A percentile compares a stretch with the other conserved stretches of the same genome.
Conservation (phyloP, 2,113 vertebrate genomes). For the Labeo rohita region DNA sequence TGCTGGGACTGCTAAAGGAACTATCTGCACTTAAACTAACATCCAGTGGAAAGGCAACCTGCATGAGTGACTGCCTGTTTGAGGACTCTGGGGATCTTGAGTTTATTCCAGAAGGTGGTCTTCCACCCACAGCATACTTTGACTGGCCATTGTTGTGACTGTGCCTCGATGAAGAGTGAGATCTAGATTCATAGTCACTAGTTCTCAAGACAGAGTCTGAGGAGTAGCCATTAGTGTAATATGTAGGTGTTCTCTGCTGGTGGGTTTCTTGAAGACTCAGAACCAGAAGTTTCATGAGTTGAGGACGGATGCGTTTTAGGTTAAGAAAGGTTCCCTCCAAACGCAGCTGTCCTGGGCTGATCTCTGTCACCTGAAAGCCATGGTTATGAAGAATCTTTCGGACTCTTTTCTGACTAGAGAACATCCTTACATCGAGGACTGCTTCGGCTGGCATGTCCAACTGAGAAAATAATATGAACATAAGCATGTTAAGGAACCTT, state of each 20-base stretch:
- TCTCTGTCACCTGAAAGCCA: slow-evolving; percentile 42
- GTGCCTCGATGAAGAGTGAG: slow-evolving; percentile 4
- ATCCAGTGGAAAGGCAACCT: not conserved
- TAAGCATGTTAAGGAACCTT: not conserved
- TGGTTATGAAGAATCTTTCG: slow-evolving; percentile 40
- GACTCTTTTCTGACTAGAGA: slow-evolving; percentile 33
- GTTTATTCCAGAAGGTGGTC: not conserved
- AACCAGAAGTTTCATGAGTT: slow-evolving; percentile 50
- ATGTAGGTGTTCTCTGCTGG: rapidly evolving
- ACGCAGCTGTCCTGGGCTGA: not conserved
- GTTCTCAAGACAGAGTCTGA: not conserved
- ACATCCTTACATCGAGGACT: slow-evolving; percentile 46
- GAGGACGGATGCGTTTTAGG: slow-evolving; percentile 54
- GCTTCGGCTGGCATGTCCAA: slow-evolving; percentile 68
- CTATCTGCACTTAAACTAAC: not conserved
- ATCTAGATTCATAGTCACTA: slow-evolving; percentile 13
- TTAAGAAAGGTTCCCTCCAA: slow-evolving; percentile 66
- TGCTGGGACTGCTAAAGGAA: not conserved
- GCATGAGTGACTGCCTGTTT: not conserved
- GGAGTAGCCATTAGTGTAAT: not conserved
- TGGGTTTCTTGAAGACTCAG: not conserved
- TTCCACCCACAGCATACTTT: not conserved
- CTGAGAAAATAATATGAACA: slow-evolving; percentile 59
- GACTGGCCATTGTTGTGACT: not conserved
- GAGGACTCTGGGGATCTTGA: not conserved